phyloP scores from a whole-genome alignment of 2,797 vertebrate genomes.

The Aldrovandia affinis region DNA sequence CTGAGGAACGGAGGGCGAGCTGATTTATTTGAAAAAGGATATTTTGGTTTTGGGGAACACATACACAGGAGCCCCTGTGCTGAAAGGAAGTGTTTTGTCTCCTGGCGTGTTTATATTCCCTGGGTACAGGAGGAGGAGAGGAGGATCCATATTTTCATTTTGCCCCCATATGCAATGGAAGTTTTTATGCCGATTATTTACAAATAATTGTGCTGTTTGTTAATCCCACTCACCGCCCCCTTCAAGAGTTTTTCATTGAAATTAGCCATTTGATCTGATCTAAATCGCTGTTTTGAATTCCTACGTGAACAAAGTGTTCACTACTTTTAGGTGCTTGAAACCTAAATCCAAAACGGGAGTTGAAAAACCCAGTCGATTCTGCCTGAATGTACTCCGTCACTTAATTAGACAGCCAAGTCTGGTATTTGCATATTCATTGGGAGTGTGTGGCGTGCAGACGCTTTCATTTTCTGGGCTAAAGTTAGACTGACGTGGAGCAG shows the following conservation, averaged over 20 bases:
- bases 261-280: too few relatives aligned
- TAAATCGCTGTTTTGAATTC: background rate
- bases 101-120: conserved; percentile 65
- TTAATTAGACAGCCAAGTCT: conserved; percentile 6
- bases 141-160: conserved; percentile 44
- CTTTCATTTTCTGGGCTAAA: conserved; percentile 26
- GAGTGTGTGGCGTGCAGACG: conserved; percentile 14
- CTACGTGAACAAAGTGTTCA: background rate
- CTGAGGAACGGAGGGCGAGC: conserved; percentile 61
- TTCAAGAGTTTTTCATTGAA: too few relatives aligned
- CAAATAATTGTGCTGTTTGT: background rate
- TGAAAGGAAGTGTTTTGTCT: conserved; percentile 62
- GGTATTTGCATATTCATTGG: conserved; percentile 17
- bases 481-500: conserved; percentile 16
- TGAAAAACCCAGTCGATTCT: background rate
- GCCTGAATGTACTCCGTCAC: background rate
- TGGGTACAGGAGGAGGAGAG: conserved; percentile 56
- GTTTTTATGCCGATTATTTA: too few relatives aligned
- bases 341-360: background rate
- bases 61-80: conserved; percentile 59
- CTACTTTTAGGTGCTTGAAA: background rate
- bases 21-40: conserved; percentile 71
- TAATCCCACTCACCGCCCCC: too few relatives aligned
- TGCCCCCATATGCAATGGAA: too few relatives aligned
- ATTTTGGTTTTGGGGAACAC: conserved; percentile 67